Conservation (phyloP, 1,140 invertebrate species). For the Cylas formicarius region DNA sequence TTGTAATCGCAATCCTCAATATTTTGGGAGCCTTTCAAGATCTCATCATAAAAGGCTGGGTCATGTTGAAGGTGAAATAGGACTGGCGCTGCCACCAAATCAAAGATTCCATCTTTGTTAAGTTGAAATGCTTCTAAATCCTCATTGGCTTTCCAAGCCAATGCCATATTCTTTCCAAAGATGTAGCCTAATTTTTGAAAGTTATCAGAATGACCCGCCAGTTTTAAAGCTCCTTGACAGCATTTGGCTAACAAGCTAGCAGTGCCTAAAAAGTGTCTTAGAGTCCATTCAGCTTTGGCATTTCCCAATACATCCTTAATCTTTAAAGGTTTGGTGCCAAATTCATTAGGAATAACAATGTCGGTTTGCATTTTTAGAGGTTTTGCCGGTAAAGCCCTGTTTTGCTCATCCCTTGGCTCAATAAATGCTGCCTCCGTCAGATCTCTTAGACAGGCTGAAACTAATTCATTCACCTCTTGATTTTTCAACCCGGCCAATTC, state of each 20-base stretch:
- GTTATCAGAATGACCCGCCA: slow-evolving; percentile 67
- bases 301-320: slow-evolving; percentile 34
- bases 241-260: slow-evolving; percentile 46
- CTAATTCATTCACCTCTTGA: slow-evolving; percentile 77
- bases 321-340: slow-evolving; percentile 27
- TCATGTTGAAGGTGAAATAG: slow-evolving; percentile 73
- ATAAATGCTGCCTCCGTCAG: slow-evolving; percentile 84
- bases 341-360: slow-evolving; percentile 24
- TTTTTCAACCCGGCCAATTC: slow-evolving; percentile 72
- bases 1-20: slow-evolving; percentile 66
- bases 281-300: slow-evolving; percentile 65
- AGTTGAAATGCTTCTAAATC: slow-evolving; percentile 37
- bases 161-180: slow-evolving; percentile 83
- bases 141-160: slow-evolving; percentile 77
- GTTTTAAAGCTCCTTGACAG: slow-evolving; percentile 73
- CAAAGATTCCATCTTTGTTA: slow-evolving; percentile 45
- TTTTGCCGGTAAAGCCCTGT: slow-evolving; percentile 67
- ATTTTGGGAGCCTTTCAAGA: slow-evolving; percentile 61
- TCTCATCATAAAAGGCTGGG: slow-evolving; percentile 59
- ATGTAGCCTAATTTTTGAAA: slow-evolving; percentile 69
- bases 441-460: slow-evolving; percentile 78
- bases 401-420: slow-evolving; percentile 62
- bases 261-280: slow-evolving; percentile 60
- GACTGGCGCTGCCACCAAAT: slow-evolving; percentile 71
- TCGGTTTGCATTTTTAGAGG: slow-evolving; percentile 36